Percentiles rank a stretch among this genome's conserved stretches.
Evolutionary conservation across 2,888 invertebrate species (phyloP).

Genomic region (Scaptomyza parva): DNA sequence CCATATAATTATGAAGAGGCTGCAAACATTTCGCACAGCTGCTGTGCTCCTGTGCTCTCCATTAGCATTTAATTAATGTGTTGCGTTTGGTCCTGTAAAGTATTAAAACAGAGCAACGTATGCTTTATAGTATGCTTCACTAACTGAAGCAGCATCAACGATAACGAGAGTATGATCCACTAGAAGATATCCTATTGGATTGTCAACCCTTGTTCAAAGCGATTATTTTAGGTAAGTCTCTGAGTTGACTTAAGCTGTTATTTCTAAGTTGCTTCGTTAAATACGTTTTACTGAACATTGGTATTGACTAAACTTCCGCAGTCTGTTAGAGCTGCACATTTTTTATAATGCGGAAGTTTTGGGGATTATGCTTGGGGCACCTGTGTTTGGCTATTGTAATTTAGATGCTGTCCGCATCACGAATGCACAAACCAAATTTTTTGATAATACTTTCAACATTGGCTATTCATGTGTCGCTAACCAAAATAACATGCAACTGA

Average conservation of each 20-base stretch:
- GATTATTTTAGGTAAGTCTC: too few species aligned
- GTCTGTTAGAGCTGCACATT: too few species aligned
- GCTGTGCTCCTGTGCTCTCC: background rate
- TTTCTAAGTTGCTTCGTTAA: too few species aligned
- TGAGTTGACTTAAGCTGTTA: too few species aligned
- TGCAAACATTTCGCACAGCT: background rate
- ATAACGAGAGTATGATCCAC: background rate
- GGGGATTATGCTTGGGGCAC: background rate
- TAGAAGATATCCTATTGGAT: background rate
- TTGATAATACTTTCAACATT: constrained; percentile 10
- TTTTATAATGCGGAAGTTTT: background rate
- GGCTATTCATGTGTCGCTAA: background rate
- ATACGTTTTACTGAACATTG: too few species aligned
- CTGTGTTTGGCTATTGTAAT: background rate
- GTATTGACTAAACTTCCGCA: background rate
- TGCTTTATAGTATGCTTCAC: background rate
- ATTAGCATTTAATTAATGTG: constrained; percentile 6
- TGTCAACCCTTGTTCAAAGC: background rate
- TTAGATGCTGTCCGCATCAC: too few species aligned
- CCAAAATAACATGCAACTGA: constrained; percentile 18
- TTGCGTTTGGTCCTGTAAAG: background rate
- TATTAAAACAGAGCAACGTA: background rate
- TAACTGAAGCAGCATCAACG: background rate
- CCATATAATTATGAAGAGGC: background rate
- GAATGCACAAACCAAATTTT: constrained; percentile 11